phyloP scores from a whole-genome alignment of 2,113 vertebrate species.

The Herpailurus yagouaroundi region DNA sequence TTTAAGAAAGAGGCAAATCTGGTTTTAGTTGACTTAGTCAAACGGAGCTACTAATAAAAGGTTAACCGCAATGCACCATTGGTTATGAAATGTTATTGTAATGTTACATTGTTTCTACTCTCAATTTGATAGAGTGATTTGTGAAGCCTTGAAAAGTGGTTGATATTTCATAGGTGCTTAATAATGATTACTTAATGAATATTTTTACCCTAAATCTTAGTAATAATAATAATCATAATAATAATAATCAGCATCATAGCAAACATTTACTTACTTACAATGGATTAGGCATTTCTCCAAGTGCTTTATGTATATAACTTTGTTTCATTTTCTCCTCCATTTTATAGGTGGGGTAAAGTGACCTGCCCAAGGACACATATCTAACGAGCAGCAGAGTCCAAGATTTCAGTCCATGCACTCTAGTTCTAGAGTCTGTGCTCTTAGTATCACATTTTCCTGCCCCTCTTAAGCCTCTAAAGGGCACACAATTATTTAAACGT shows the following conservation, averaged over 20 bases:
- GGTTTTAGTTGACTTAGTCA: constrained; percentile 48
- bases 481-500: not conserved
- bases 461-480: not conserved
- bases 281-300: not conserved
- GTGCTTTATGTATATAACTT: not conserved
- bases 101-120: constrained; percentile 38
- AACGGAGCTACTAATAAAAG: constrained; percentile 50
- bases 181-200: not conserved
- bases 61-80: constrained; percentile 14
- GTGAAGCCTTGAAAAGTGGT: constrained; percentile 1
- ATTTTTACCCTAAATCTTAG: not conserved
- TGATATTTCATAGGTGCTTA: constrained; percentile 24
- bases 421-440: not conserved
- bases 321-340: not conserved
- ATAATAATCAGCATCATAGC: not conserved
- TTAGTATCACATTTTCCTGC: not conserved
- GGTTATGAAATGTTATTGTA: constrained; percentile 34
- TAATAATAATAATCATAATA: not conserved
- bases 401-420: not conserved
- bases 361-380: not conserved
- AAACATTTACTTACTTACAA: not conserved
- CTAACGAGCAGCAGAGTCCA: not conserved
- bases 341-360: not conserved
- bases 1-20: constrained; percentile 60
- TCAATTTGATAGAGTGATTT: constrained; percentile 10